phyloP scores from a whole-genome alignment of 2,797 vertebrate species.

The Acrossocheilus fasciatus region DNA sequence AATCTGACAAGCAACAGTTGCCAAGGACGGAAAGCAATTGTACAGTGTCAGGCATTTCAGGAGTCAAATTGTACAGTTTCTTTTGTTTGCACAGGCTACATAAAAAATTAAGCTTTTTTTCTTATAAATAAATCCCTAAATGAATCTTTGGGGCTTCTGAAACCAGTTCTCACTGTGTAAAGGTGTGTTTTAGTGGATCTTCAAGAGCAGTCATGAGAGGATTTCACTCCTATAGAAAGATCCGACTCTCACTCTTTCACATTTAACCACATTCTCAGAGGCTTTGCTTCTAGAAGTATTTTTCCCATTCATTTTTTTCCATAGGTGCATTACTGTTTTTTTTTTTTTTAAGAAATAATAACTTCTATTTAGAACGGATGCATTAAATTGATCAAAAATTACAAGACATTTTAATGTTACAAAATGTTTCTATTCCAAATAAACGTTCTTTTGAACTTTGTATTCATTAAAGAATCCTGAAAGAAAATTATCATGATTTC shows the following conservation, averaged over 20 bases:
- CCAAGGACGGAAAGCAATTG: neutral
- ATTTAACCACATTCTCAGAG: neutral
- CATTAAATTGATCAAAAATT: neutral
- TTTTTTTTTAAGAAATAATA: neutral
- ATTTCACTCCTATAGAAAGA: neutral
- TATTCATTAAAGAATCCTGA: neutral
- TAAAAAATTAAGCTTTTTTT: neutral
- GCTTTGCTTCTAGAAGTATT: neutral
- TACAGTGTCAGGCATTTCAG: neutral
- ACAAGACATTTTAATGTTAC: neutral
- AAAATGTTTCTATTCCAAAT: neutral
- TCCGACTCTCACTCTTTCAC: neutral
- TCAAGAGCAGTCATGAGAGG: constrained; percentile 18
- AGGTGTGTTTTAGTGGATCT: constrained; percentile 21
- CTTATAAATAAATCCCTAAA: neutral
- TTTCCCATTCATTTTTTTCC: neutral
- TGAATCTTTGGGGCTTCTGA: neutral
- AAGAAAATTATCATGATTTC: neutral
- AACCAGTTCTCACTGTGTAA: neutral
- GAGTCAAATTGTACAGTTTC: neutral
- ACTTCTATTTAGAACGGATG: neutral
- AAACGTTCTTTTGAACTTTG: neutral
- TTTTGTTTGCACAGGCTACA: neutral
- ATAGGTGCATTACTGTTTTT: neutral
- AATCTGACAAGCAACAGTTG: neutral